Base-by-base conservation (phyloP, 2,888 invertebrate genomes). In the Hemaris fuciformis region DNA sequence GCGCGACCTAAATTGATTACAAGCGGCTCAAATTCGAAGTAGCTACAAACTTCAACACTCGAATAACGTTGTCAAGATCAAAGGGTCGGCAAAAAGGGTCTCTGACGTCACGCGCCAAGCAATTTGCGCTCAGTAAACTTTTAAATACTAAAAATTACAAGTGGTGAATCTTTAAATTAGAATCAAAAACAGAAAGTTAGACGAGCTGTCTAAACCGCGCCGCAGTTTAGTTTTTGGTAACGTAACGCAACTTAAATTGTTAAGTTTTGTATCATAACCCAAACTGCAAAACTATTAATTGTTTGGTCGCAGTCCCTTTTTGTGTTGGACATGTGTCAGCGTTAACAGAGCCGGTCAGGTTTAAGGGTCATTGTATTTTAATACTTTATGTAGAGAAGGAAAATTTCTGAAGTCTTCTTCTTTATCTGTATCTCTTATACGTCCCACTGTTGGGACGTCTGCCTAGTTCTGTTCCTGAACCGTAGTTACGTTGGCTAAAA, bases 171-270 rank as follows among this genome's bases (percentile, higher is more conserved):
- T 27, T 25, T 27, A 53, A 31, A 31, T 10, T 8, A 27, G 31
- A 53, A n/a, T 34, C 56, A 59, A 62, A 61, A 57, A 53, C 43
- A 48, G 7, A 38, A 62, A 59, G 60, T 64, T 62, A 46, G 60
- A 63, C 65, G 63, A 57, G 48, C 48, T 65, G 60, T 60, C 60
- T 41, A 53, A 23, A 41, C 22, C 59, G 18, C 22, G 48, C 1
- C 10, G n/a, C 23, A 18, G 31, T 46, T 38, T 60, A 18, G 34
- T 41, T 60, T 38, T 38, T 53, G 48, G 15, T 38, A 60, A 10
- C 23, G 15, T 38, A 48, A 25, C 38, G 10, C 15, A 23, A 48
- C 34, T 48, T 15, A 34, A 23, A 60, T 48, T 48, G 31, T 25
- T 22, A 23, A 60, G 38, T 46, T 59, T 59, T 45, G 8, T 3